Percentiles rank a stretch among this genome's conserved stretches.
Evolutionary conservation across 2,797 vertebrate species (phyloP).

Genomic region (Pipistrellus pipistrellus): DNA sequence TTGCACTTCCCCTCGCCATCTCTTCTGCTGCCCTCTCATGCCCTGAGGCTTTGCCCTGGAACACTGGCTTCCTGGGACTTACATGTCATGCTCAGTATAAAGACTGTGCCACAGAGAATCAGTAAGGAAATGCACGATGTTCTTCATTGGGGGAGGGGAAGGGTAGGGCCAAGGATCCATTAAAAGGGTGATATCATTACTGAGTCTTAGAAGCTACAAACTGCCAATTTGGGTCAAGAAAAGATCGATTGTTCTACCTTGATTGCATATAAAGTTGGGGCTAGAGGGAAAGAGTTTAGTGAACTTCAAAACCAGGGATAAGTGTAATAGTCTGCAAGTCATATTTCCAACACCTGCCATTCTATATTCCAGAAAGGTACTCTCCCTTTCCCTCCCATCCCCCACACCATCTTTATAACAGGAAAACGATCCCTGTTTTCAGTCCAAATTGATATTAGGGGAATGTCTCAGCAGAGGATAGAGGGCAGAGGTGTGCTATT

Average conservation of each 20-base stretch:
- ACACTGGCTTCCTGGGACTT: neutral
- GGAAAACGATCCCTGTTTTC: neutral
- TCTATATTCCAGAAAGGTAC: neutral
- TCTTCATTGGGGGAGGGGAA: neutral
- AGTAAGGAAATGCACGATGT: neutral
- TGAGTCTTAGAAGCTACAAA: neutral
- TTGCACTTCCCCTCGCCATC: neutral
- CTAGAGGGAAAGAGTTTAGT: neutral
- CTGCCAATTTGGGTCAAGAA: neutral
- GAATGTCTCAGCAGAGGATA: neutral
- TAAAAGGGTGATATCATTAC: neutral
- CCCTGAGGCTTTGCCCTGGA: neutral
- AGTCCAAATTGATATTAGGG: neutral
- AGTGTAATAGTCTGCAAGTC: neutral
- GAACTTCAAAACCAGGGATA: neutral
- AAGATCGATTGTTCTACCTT: neutral
- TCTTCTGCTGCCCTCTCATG: neutral
- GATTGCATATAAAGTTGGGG: neutral
- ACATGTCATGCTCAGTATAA: neutral
- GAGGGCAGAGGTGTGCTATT: neutral
- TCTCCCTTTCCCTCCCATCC: rapidly evolving
- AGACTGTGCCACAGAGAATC: neutral
- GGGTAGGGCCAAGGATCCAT: neutral
- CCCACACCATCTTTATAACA: neutral
- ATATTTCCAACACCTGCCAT: neutral